A percentile compares a stretch with the other conserved stretches of the same genome.
Evolutionary conservation across 2,888 invertebrate species (phyloP).

Genomic region (Invenusta paracnida): DNA sequence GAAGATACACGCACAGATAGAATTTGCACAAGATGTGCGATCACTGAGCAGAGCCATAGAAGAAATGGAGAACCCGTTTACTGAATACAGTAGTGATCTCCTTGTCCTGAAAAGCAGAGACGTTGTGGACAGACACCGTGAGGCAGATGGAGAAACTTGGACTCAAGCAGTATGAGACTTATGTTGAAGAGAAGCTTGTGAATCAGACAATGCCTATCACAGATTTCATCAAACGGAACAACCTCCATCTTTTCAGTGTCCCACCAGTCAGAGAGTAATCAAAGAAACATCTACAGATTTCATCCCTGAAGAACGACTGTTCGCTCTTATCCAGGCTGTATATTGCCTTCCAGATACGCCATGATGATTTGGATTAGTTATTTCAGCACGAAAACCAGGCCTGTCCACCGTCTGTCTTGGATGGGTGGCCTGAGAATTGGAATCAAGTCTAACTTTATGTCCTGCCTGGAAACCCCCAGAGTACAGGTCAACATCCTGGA

Average conservation of each 20-base stretch:
- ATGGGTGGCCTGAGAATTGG: not conserved
- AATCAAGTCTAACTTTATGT: not conserved
- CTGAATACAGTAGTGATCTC: not conserved
- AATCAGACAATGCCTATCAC: not conserved
- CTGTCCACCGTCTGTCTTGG: too few species aligned
- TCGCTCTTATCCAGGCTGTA: too few species aligned
- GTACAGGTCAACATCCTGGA: too few species aligned
- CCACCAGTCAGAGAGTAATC: too few species aligned
- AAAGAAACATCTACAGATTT: too few species aligned
- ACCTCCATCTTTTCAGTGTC: too few species aligned
- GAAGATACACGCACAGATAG: not conserved
- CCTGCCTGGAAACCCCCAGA: not conserved
- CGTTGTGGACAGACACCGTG: not conserved
- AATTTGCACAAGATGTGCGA: not conserved
- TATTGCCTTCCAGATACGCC: not conserved
- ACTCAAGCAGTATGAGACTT: slow-evolving; percentile 40
- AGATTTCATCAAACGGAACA: not conserved
- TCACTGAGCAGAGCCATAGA: not conserved
- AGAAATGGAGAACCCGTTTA: slow-evolving; percentile 11
- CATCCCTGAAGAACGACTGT: too few species aligned
- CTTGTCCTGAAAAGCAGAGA: not conserved
- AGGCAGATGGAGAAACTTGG: not conserved
- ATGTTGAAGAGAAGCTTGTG: slow-evolving; percentile 43
- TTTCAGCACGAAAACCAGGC: not conserved
- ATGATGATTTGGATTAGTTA: not conserved